Evolutionary conservation across 1,140 invertebrate species (phyloP).

Genomic region (Polyergus mexicanus): DNA sequence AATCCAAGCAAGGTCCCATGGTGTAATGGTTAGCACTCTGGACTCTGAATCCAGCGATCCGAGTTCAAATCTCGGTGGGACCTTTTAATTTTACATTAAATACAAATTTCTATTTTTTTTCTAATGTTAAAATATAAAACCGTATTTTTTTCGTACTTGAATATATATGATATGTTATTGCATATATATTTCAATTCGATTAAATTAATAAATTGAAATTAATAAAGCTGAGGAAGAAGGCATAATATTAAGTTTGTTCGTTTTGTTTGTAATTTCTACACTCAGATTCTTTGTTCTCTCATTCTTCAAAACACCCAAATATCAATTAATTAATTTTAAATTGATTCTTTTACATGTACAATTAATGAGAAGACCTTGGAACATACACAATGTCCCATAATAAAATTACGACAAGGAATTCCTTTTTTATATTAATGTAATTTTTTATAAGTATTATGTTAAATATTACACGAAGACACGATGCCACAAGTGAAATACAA

Average conservation of each 20-base stretch:
- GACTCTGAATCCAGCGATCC: conserved; percentile 90
- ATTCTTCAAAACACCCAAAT: too few relatives aligned
- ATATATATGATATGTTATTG: not conserved
- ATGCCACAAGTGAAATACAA: not conserved
- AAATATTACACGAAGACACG: not conserved
- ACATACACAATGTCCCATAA: not conserved
- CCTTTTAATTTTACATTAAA: conserved; percentile 62
- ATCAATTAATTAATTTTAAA: too few relatives aligned
- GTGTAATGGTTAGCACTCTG: conserved; percentile 90
- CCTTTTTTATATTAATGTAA: not conserved
- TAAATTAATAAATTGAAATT: not conserved
- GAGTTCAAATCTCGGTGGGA: conserved; percentile 86
- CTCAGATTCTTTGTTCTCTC: not conserved
- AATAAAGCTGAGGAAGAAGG: not conserved
- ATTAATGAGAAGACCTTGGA: not conserved
- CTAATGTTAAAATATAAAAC: too few relatives aligned
- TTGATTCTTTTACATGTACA: not conserved
- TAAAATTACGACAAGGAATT: not conserved
- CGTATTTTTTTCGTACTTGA: not conserved
- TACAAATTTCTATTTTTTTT: too few relatives aligned
- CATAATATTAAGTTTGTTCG: too few relatives aligned
- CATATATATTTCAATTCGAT: not conserved
- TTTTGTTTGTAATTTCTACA: too few relatives aligned
- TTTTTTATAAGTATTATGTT: not conserved
- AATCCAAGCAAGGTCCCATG: conserved; percentile 72